phyloP scores from a whole-genome alignment of 2,888 invertebrate genomes.

The Drosophila lacicola region DNA sequence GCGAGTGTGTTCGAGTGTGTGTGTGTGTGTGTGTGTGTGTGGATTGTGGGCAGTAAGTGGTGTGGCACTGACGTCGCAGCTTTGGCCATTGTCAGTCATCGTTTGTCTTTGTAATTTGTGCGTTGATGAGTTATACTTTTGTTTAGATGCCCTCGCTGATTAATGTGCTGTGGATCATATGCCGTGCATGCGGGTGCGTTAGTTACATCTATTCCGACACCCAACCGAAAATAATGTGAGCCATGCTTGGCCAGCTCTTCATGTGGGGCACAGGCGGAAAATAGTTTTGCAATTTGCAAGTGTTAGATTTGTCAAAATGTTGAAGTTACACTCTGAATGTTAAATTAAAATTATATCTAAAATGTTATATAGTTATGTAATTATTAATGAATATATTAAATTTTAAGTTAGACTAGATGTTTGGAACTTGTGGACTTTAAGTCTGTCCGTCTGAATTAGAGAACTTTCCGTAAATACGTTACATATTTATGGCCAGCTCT shows the following conservation, averaged over 20 bases:
- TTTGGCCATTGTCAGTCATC: constrained; percentile 71
- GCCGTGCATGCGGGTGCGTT: constrained; percentile 53
- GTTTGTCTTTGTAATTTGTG: constrained; percentile 80
- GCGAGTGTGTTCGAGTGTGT: not conserved
- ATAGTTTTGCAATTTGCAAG: constrained; percentile 6
- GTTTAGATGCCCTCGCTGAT: constrained; percentile 64
- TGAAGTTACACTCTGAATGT: not conserved
- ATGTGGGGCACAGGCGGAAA: constrained; percentile 1
- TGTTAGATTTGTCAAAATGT: constrained; percentile 1
- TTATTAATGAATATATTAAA: not conserved
- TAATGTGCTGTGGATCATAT: constrained; percentile 71
- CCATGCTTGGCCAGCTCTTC: constrained; percentile 8
- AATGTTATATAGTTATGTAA: too few relatives aligned
- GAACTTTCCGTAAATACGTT: too few relatives aligned
- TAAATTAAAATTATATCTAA: too few relatives aligned
- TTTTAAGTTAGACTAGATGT: too few relatives aligned
- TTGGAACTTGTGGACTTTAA: too few relatives aligned
- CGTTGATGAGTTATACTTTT: constrained; percentile 78
- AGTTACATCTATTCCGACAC: constrained; percentile 21
- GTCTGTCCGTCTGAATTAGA: too few relatives aligned
- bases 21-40: constrained; percentile 17
- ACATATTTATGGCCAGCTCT: too few relatives aligned
- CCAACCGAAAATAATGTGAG: constrained; percentile 12
- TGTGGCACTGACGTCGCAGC: constrained; percentile 43
- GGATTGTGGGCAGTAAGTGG: constrained; percentile 75